These are phyloP conservation scores for Bagarius yarrelli DNA, from an alignment of 2,113 vertebrate genomes.

Conservation along the genomic window DNA sequence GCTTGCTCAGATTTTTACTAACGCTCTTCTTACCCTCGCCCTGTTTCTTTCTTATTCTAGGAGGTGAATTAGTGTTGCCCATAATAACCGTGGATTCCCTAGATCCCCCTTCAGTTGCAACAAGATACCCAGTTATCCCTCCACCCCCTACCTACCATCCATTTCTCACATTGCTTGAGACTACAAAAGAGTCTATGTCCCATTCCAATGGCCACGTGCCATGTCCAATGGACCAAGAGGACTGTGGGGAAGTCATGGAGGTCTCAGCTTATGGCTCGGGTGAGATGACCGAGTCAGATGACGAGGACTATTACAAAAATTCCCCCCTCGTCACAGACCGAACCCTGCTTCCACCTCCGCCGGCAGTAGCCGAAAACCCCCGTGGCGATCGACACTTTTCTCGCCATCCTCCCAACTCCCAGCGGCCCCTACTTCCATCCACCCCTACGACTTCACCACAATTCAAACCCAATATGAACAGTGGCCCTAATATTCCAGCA, in stretches of 20 bases:
- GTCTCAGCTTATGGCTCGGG: conserved; percentile 89
- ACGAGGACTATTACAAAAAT: conserved; percentile 92
- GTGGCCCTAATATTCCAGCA: conserved; percentile 74
- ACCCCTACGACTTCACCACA: conserved; percentile 70
- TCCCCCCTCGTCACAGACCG: conserved; percentile 85
- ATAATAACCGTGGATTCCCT: conserved; percentile 93
- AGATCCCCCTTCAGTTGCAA: conserved; percentile 89
- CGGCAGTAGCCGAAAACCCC: conserved; percentile 68
- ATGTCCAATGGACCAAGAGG: conserved; percentile 84
- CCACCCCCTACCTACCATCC: conserved; percentile 85
- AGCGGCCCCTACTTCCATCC: conserved; percentile 67
- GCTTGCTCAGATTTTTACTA: conserved; percentile 55
- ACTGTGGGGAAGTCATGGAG: conserved; percentile 86
- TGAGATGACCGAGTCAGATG: conserved; percentile 89
- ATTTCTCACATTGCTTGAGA: conserved; percentile 81
- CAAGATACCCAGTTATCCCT: conserved; percentile 85
- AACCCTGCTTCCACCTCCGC: conserved; percentile 79
- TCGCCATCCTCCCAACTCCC: conserved; percentile 70
- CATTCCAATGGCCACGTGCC: conserved; percentile 71
- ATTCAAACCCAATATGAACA: conserved; percentile 59
- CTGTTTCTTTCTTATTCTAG: conserved; percentile 81
- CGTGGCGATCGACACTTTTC: conserved; percentile 73
- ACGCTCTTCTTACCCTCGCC: conserved; percentile 52
- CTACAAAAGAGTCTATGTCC: conserved; percentile 83
- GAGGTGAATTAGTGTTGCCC: conserved; percentile 95